phyloP scores from a whole-genome alignment of 2,888 invertebrate species.

The Seladonia tumulorum region DNA sequence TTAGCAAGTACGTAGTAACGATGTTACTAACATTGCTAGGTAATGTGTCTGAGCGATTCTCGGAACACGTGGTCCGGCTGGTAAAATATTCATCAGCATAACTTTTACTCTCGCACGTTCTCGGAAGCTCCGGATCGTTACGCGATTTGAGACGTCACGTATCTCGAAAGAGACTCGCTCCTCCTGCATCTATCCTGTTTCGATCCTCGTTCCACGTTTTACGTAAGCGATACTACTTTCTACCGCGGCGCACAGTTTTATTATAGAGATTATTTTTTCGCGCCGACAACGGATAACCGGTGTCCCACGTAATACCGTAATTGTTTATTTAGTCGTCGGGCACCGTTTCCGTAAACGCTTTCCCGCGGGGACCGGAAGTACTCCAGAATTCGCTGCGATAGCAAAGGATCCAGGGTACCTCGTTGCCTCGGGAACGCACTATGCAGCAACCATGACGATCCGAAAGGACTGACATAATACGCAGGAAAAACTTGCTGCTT shows the following conservation, averaged over 20 bases:
- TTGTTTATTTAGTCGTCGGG: slow-evolving; percentile 35
- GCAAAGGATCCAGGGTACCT: neutral
- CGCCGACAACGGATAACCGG: slow-evolving; percentile 29
- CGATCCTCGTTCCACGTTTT: slow-evolving; percentile 42
- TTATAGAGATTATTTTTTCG: slow-evolving; percentile 59
- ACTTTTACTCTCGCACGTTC: neutral
- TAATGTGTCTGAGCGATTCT: neutral
- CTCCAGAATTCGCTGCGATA: neutral
- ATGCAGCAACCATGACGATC: neutral
- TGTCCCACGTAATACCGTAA: slow-evolving; percentile 49
- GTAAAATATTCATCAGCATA: neutral
- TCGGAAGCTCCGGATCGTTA: neutral
- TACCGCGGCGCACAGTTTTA: slow-evolving; percentile 52
- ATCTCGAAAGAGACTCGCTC: neutral
- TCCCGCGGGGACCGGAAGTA: neutral
- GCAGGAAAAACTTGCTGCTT: neutral
- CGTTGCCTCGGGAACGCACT: neutral
- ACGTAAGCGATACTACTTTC: slow-evolving; percentile 68
- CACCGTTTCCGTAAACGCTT: slow-evolving; percentile 35
- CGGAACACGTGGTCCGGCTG: neutral
- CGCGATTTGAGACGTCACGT: neutral
- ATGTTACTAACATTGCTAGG: no score
- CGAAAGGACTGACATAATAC: neutral
- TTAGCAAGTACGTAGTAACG: no score
- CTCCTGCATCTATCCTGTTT: slow-evolving; percentile 29